A percentile compares a stretch with the other conserved stretches of the same genome.
These are phyloP conservation scores for Drosophila longiperda DNA, from an alignment of 2,888 invertebrate species.

Conservation along the genomic window DNA sequence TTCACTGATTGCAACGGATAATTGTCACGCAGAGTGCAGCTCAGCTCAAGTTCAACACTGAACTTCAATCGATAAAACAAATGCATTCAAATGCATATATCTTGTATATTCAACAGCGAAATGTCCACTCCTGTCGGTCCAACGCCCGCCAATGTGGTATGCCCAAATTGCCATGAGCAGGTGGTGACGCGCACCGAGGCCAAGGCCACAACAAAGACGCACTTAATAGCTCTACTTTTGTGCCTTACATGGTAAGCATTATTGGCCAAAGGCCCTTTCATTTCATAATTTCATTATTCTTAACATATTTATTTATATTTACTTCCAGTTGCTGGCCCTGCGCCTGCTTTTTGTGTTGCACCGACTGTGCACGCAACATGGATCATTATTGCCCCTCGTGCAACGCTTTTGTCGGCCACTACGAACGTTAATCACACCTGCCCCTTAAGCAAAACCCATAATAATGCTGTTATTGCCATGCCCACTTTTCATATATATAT, in stretches of 20 bases:
- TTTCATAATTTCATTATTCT: neutral
- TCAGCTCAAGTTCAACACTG: slow-evolving; percentile 24
- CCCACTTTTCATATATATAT: neutral
- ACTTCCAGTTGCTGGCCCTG: slow-evolving; percentile 85
- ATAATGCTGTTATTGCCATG: neutral
- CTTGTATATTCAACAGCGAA: neutral
- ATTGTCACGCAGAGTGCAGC: slow-evolving; percentile 25
- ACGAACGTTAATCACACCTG: slow-evolving; percentile 71
- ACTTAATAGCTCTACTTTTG: slow-evolving; percentile 79
- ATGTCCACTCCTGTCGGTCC: slow-evolving; percentile 76
- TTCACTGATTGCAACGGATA: slow-evolving; percentile 23
- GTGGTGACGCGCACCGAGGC: slow-evolving; percentile 84
- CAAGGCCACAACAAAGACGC: slow-evolving; percentile 79
- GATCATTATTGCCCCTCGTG: slow-evolving; percentile 87
- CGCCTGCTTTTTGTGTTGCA: slow-evolving; percentile 86
- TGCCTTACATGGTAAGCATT: slow-evolving; percentile 76
- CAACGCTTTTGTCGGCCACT: slow-evolving; percentile 86
- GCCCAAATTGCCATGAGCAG: slow-evolving; percentile 85
- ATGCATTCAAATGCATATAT: neutral
- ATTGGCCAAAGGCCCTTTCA: neutral
- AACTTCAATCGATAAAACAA: slow-evolving; percentile 24
- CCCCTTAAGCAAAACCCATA: neutral
- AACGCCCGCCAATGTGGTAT: slow-evolving; percentile 73
- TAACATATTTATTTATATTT: slow-evolving; percentile 1
- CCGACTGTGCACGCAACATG: slow-evolving; percentile 86